phyloP scores from a whole-genome alignment of 2,797 vertebrate species.

The Bradypodion pumilum region DNA sequence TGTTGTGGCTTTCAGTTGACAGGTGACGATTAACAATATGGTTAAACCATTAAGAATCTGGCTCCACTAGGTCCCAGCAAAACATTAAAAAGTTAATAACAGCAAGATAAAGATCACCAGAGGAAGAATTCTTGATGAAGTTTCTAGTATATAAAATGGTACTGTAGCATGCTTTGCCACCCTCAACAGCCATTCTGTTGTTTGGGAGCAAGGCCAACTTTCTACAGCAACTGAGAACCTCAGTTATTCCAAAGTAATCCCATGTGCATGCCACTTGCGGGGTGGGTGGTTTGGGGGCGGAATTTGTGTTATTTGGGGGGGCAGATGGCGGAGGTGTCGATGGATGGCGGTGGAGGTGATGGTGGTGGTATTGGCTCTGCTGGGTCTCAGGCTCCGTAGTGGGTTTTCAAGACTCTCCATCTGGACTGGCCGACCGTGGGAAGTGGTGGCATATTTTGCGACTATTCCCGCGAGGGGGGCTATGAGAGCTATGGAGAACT shows the following conservation, averaged over 20 bases:
- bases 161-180: neutral
- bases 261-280: too few relatives aligned
- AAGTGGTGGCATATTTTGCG: too few relatives aligned
- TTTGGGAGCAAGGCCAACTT: conserved; percentile 22
- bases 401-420: too few relatives aligned
- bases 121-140: conserved; percentile 2
- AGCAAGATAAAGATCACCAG: conserved; percentile 14
- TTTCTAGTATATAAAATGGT: conserved; percentile 12
- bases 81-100: conserved; percentile 19
- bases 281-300: too few relatives aligned
- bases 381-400: too few relatives aligned
- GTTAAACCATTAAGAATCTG: conserved; percentile 14
- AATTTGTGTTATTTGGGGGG: too few relatives aligned
- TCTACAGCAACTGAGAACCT: conserved; percentile 16
- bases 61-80: neutral
- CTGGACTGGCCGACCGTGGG: too few relatives aligned
- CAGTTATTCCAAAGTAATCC: conserved; percentile 19
- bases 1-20: conserved; percentile 18
- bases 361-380: too few relatives aligned
- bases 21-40: conserved; percentile 7
- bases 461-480: too few relatives aligned
- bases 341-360: too few relatives aligned
- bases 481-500: too few relatives aligned
- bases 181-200: neutral
- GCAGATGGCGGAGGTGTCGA: too few relatives aligned